Percentiles rank a stretch among this genome's conserved stretches.
Conservation (phyloP, 2,888 invertebrate species). For the Rhimphoctona megacephalus region DNA sequence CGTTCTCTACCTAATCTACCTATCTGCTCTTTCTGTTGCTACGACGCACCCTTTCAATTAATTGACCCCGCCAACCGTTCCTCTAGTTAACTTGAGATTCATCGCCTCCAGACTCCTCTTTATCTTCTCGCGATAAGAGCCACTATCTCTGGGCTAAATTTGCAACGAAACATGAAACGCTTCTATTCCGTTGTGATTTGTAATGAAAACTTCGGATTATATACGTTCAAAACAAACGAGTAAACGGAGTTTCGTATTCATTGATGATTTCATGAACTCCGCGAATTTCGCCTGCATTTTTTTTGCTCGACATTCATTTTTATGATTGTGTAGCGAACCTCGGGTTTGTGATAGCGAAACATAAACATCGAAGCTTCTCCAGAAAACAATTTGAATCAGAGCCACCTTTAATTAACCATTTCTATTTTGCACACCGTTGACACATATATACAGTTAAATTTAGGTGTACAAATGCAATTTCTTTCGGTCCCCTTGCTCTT, state of each 20-base stretch:
- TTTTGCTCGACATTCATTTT: neutral
- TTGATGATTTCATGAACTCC: neutral
- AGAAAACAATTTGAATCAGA: neutral
- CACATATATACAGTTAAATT: neutral
- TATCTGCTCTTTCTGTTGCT: constrained; percentile 64
- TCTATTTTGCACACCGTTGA: neutral
- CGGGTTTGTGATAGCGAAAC: neutral
- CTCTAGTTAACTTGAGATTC: constrained; percentile 82
- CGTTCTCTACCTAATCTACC: constrained; percentile 56
- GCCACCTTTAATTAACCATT: neutral
- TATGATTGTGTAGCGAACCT: neutral
- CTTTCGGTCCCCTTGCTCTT: neutral
- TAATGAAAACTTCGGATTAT: constrained; percentile 20
- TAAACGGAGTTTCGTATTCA: neutral
- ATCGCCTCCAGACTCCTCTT: constrained; percentile 72
- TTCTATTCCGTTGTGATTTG: neutral
- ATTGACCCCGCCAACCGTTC: constrained; percentile 75
- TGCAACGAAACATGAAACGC: constrained; percentile 1
- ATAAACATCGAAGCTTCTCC: neutral
- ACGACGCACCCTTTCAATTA: constrained; percentile 83
- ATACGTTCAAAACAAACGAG: neutral
- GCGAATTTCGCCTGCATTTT: neutral
- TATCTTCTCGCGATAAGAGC: constrained; percentile 45
- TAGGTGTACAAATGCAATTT: constrained; percentile 6
- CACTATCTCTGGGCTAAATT: constrained; percentile 8